These are phyloP conservation scores for Neelides sp. DNA, from an alignment of 1,140 invertebrate species.

Conservation along the genomic window DNA sequence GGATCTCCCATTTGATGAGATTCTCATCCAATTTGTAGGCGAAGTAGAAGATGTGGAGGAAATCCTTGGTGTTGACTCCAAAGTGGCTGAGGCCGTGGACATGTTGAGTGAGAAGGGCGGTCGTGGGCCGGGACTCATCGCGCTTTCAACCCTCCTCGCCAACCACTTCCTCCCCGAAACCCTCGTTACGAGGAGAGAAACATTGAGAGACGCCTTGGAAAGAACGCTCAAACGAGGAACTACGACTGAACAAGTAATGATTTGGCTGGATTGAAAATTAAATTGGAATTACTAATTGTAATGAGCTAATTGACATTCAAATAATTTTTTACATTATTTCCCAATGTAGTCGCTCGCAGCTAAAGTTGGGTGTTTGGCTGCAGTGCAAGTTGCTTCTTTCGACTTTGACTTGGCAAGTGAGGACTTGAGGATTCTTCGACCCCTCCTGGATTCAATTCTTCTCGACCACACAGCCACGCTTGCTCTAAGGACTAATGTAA, in stretches of 20 bases:
- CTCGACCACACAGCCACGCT: slow-evolving; percentile 47
- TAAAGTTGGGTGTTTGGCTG: slow-evolving; percentile 14
- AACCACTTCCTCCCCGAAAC: slow-evolving; percentile 67
- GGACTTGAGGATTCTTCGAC: slow-evolving; percentile 37
- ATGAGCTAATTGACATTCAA: neutral
- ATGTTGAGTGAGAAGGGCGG: slow-evolving; percentile 65
- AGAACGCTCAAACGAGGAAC: slow-evolving; percentile 30
- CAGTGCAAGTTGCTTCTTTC: slow-evolving; percentile 24
- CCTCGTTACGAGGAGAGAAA: slow-evolving; percentile 48
- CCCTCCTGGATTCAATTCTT: slow-evolving; percentile 44
- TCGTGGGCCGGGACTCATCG: slow-evolving; percentile 61
- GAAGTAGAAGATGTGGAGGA: slow-evolving; percentile 17
- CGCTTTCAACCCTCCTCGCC: slow-evolving; percentile 58
- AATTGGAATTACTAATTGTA: neutral
- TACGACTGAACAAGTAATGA: slow-evolving; percentile 18
- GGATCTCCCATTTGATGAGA: slow-evolving; percentile 3
- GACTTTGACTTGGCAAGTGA: slow-evolving; percentile 26
- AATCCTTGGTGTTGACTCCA: slow-evolving; percentile 36
- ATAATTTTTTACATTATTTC: slow-evolving; percentile 9
- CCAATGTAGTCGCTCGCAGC: slow-evolving; percentile 21
- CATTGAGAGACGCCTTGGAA: slow-evolving; percentile 26
- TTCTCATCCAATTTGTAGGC: slow-evolving; percentile 21
- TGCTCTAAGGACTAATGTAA: slow-evolving; percentile 50
- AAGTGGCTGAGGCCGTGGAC: slow-evolving; percentile 72
- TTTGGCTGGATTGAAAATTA: too few relatives aligned